Evolutionary conservation across 1,140 invertebrate species (phyloP), one percentile per base, ranked within the genome.

Genomic region (Drosophila melanica): DNA sequence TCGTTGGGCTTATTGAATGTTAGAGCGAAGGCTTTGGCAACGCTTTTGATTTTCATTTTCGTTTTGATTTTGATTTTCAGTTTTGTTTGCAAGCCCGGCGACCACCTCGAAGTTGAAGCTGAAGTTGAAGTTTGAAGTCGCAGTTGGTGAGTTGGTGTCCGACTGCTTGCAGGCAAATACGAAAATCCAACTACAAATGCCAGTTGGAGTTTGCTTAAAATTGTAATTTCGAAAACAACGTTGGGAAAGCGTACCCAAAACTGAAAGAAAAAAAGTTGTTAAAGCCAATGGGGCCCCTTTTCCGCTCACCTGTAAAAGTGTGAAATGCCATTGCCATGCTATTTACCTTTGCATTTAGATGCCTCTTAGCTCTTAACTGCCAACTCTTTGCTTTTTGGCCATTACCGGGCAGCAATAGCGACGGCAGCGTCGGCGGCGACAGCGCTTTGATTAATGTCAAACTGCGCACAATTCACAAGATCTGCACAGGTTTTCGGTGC

Each of bases 361-460:
- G 75, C 65, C 68, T 62, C 62, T 58, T 55, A 27, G 45, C 54
- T 27, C 54, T 41, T 44, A 48, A 55, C 23, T 45, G 33, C 20
- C 14, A 6, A 9, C 3, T 16, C 10, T 20, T 7, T n/a, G 6
- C 37, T 35, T 68, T 57, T 48, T 76, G 82, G 76, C 72, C 82
- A 87, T 87, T 81, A 89, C 70, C 62, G 62, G 53, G 55, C 42
- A 23, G 30, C 37, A 39, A 30, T n/a, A 16, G 5, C 41, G 69
- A 74, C 77, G 69, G 51, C 60, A 63, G 59, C 62, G 54, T 23
- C 50, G 82, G 80, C 81, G 81, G 81, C 81, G 71, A 86, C 59
- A 73, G 76, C 66, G 72, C 84, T 87, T 87, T 87, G 84, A 87
- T 87, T 87, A 87, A 87, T 89, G 82, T 77, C 84, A 87, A 87